Conservation (phyloP, 2,888 invertebrate species). For the Dugesia japonica region DNA sequence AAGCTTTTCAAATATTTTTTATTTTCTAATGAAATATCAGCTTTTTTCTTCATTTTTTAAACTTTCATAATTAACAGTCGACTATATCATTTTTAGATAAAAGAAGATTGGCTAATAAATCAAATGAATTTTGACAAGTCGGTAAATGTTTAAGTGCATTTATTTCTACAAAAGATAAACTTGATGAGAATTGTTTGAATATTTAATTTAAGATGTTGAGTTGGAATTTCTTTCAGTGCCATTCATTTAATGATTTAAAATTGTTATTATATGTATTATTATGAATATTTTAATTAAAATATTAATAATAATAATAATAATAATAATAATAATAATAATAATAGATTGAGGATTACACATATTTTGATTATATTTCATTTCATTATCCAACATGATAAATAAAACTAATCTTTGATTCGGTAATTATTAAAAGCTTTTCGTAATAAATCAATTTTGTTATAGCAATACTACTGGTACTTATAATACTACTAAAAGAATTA, state of each 20-base stretch:
- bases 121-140: neutral
- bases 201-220: neutral
- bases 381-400: too few relatives aligned
- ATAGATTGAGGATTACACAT: too few relatives aligned
- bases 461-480: too few relatives aligned
- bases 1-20: neutral
- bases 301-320: too few relatives aligned
- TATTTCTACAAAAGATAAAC: neutral
- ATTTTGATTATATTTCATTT: too few relatives aligned
- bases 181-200: neutral
- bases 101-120: neutral
- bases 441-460: too few relatives aligned
- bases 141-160: neutral
- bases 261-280: too few relatives aligned
- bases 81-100: neutral
- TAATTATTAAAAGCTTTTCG: too few relatives aligned
- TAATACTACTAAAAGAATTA: too few relatives aligned
- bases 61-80: neutral
- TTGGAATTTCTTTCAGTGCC: neutral
- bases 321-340: too few relatives aligned
- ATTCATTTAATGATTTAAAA: neutral
- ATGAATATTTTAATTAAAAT: too few relatives aligned
- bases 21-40: neutral
- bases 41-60: neutral
- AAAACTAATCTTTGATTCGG: too few relatives aligned